Evolutionary conservation across 2,797 vertebrate species (phyloP).

Genomic region (Labeo calbasu): DNA sequence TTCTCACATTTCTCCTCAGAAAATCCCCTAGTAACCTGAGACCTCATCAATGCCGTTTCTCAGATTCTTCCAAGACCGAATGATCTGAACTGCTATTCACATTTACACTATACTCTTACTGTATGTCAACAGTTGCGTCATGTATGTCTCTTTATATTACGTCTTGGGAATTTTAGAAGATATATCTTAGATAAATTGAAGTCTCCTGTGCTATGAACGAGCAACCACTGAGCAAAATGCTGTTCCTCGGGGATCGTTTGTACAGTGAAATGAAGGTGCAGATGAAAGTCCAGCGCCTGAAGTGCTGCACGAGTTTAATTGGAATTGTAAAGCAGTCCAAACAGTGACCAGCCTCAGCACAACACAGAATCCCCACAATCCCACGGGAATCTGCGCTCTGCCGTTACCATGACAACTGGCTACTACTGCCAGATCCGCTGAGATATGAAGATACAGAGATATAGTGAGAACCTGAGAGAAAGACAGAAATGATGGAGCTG

Average conservation of each 20-base stretch:
- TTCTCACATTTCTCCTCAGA: neutral
- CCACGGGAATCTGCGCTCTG: conserved; percentile 78
- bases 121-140: neutral
- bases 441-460: conserved; percentile 77
- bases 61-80: no score
- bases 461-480: conserved; percentile 52
- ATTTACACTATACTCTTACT: neutral
- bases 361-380: conserved; percentile 81
- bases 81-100: neutral
- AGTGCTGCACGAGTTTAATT: conserved; percentile 50
- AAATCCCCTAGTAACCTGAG: neutral
- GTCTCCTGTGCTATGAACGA: neutral
- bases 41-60: neutral
- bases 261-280: conserved; percentile 28
- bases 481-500: conserved; percentile 46
- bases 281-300: conserved; percentile 31
- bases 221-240: neutral
- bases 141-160: neutral
- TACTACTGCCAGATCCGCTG: conserved; percentile 80
- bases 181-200: neutral
- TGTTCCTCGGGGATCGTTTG: neutral
- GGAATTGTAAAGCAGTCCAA: conserved; percentile 60
- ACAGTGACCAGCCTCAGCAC: conserved; percentile 72
- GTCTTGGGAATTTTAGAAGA: neutral
- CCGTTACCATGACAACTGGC: conserved; percentile 84